Conservation (phyloP, 1,140 invertebrate genomes). For the Paraescarpia echinospica region DNA sequence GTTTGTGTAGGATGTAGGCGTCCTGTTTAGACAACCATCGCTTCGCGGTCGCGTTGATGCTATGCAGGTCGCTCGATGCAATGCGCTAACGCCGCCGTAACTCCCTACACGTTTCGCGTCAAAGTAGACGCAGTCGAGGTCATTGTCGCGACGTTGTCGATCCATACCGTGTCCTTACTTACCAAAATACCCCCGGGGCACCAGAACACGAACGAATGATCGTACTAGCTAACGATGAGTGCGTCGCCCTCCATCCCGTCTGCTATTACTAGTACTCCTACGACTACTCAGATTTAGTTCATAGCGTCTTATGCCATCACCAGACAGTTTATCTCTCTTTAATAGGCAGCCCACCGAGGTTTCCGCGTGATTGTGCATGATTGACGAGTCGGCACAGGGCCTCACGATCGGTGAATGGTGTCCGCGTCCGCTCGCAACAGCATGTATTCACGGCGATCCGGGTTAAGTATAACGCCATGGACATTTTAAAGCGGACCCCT, state of each 20-base stretch:
- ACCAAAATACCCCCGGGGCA: neutral
- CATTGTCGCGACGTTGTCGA: neutral
- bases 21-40: slow-evolving; percentile 30
- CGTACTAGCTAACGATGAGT: neutral
- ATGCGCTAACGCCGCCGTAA: neutral
- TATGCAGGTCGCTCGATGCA: neutral
- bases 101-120: neutral
- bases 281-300: too few relatives aligned
- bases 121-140: neutral
- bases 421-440: neutral
- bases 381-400: too few relatives aligned
- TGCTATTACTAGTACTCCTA: too few relatives aligned
- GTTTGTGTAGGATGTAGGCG: slow-evolving; percentile 28
- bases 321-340: neutral
- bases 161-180: neutral
- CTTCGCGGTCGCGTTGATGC: neutral
- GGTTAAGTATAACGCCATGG: neutral
- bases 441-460: neutral
- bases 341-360: neutral
- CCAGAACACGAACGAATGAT: neutral
- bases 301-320: neutral
- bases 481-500: neutral
- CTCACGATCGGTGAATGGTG: neutral
- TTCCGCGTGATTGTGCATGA: neutral
- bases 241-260: too few relatives aligned